Evolutionary conservation across 2,113 vertebrate genomes (phyloP).

Genomic region (Ondatra zibethicus): DNA sequence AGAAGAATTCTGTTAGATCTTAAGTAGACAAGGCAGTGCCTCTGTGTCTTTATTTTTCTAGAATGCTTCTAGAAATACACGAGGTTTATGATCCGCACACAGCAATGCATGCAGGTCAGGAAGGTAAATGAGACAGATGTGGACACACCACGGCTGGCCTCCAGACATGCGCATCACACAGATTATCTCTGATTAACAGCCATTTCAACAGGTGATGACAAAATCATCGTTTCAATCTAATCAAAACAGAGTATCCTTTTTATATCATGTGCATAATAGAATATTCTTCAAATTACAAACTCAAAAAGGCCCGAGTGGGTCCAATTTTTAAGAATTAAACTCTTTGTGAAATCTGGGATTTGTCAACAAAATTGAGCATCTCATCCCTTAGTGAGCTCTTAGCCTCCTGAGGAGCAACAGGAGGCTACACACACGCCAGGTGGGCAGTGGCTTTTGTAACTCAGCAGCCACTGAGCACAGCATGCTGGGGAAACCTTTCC

Average conservation of each 20-base stretch:
- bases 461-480: not conserved
- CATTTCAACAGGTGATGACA: not conserved
- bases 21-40: not conserved
- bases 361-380: not conserved
- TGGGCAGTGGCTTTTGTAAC: not conserved
- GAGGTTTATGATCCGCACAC: not conserved
- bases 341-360: not conserved
- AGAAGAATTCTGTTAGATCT: not conserved
- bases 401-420: not conserved
- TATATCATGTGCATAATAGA: too few species aligned
- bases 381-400: not conserved
- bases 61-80: not conserved
- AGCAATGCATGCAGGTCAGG: not conserved
- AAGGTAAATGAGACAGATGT: not conserved
- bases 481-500: not conserved
- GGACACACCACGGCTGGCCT: not conserved
- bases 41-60: not conserved
- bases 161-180: accelerated
- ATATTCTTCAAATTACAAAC: not conserved
- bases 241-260: not conserved
- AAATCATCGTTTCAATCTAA: not conserved
- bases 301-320: not conserved
- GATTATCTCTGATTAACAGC: not conserved
- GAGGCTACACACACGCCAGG: not conserved
- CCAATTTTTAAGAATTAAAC: not conserved